Conservation (phyloP, 2,113 vertebrate species). For the Pelusios castaneus region DNA sequence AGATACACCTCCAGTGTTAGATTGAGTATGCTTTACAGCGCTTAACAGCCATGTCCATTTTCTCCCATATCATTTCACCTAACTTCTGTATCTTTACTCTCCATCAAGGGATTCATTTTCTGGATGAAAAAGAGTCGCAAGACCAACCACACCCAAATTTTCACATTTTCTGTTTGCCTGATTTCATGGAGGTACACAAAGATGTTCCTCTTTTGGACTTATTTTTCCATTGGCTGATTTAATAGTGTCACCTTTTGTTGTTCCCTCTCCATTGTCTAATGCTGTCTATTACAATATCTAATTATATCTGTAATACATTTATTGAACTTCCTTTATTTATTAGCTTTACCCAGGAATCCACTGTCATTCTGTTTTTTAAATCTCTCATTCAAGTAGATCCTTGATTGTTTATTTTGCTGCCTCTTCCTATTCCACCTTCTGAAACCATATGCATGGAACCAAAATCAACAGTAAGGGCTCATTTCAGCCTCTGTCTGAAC, state of each 20-base stretch:
- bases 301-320: neutral
- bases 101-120: fast-evolving
- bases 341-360: no score
- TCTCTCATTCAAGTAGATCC: neutral
- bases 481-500: neutral
- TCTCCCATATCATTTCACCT: neutral
- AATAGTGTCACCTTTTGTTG: neutral
- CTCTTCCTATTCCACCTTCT: neutral
- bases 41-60: neutral
- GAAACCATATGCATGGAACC: neutral
- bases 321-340: neutral
- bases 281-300: neutral
- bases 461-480: neutral
- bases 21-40: neutral
- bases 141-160: neutral
- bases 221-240: neutral
- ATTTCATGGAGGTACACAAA: neutral
- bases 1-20: neutral
- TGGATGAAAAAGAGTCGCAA: neutral
- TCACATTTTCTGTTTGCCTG: neutral
- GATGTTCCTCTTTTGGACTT: neutral
- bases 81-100: neutral
- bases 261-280: neutral
- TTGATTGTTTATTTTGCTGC: neutral
- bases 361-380: neutral